These are phyloP conservation scores for Desmophyllum pertusum DNA, from an alignment of 92 coral and sea anemone genomes.

Conservation along the genomic window DNA sequence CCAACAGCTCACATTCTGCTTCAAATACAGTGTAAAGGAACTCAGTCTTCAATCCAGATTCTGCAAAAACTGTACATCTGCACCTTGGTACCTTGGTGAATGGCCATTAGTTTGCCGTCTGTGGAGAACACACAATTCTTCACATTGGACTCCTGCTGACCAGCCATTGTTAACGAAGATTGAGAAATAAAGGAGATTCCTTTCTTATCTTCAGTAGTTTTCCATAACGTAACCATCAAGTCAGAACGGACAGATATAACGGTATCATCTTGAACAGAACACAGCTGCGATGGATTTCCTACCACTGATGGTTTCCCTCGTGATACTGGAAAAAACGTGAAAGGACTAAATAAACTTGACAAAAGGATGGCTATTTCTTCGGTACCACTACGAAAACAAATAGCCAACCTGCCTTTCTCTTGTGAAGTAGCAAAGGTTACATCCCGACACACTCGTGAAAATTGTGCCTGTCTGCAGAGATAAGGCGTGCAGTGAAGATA, in stretches of 20 bases:
- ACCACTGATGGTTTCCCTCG: background rate
- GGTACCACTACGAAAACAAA: background rate
- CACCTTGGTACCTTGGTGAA: background rate
- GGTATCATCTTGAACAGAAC: background rate
- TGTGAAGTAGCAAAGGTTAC: background rate
- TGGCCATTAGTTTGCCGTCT: background rate
- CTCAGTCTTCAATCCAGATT: no score
- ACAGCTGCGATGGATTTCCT: background rate
- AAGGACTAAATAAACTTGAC: background rate
- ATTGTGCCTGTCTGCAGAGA: conserved; percentile 5
- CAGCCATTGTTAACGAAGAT: background rate
- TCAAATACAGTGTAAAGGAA: background rate
- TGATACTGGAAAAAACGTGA: background rate
- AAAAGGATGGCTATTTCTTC: conserved; percentile 1
- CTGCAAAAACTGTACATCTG: background rate
- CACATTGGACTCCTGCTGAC: background rate
- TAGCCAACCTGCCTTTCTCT: conserved; percentile 3
- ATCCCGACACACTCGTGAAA: conserved; percentile 9
- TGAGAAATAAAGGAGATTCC: background rate
- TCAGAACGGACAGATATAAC: background rate
- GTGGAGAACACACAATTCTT: background rate
- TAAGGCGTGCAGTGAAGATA: background rate
- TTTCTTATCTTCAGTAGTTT: background rate
- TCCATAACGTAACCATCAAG: background rate
- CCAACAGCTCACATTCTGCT: background rate